Evolutionary conservation across 2,113 vertebrate species (phyloP).

Genomic region (Camelus bactrianus): DNA sequence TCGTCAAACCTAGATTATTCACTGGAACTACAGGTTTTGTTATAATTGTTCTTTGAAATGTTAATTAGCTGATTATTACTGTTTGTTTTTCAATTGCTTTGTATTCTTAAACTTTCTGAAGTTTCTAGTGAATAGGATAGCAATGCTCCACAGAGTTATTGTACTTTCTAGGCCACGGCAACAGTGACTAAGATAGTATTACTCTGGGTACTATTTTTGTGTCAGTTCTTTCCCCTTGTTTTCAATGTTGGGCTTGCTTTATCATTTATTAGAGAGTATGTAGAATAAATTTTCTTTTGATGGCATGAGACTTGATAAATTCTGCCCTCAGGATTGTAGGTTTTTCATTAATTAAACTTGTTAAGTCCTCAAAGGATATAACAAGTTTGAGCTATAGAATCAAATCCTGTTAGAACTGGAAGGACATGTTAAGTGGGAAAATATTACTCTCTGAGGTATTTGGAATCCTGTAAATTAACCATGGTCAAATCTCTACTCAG

Average conservation of each 20-base stretch:
- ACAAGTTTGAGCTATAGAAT: background rate
- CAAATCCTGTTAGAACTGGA: conserved; percentile 54
- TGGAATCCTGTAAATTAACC: conserved; percentile 21
- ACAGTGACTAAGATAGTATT: conserved; percentile 1
- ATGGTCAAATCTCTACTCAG: background rate
- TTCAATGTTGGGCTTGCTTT: conserved; percentile 15
- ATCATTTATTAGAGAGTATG: background rate
- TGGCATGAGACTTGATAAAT: conserved; percentile 6
- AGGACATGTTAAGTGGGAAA: conserved; percentile 14
- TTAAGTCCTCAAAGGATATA: background rate
- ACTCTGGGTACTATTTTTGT: background rate
- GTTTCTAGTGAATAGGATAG: conserved; percentile 20
- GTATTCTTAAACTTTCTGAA: conserved; percentile 58
- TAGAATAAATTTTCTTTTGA: conserved; percentile 19
- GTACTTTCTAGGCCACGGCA: conserved; percentile 61
- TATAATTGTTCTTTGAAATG: conserved; percentile 65
- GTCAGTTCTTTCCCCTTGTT: background rate
- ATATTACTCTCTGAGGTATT: background rate
- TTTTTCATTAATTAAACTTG: conserved; percentile 65
- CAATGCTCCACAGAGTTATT: conserved; percentile 30
- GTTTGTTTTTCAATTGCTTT: conserved; percentile 51
- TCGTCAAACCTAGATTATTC: conserved; percentile 24
- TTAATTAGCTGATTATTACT: conserved; percentile 55
- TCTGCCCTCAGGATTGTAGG: conserved; percentile 36
- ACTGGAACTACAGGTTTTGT: conserved; percentile 43